These are phyloP conservation scores for Bombus picipes DNA, from an alignment of 1,140 invertebrate species.

Conservation along the genomic window DNA sequence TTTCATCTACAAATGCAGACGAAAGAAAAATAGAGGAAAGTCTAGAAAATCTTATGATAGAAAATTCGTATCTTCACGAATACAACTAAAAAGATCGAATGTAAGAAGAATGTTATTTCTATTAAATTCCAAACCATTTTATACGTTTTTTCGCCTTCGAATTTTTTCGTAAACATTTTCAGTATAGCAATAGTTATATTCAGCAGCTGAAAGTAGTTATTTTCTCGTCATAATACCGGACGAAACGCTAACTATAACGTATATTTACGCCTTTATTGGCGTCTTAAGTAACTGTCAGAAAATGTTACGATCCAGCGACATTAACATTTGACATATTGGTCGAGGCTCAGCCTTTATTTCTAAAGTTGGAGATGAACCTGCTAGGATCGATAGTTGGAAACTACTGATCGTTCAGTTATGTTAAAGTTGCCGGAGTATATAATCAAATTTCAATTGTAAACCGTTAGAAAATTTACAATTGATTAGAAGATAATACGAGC, in stretches of 20 bases:
- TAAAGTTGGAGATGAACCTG: background rate
- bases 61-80: background rate
- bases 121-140: background rate
- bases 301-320: background rate
- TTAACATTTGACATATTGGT: constrained; percentile 1
- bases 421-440: constrained; percentile 10
- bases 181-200: background rate
- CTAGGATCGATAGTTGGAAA: constrained; percentile 14
- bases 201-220: background rate
- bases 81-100: background rate
- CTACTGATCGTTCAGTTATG: constrained; percentile 23
- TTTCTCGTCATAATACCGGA: background rate
- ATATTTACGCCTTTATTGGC: background rate
- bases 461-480: constrained; percentile 23
- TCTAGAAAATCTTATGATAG: background rate
- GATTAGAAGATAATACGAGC: background rate
- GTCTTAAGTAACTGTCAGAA: background rate
- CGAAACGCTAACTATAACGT: background rate
- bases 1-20: background rate
- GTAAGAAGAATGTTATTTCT: background rate
- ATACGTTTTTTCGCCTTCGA: background rate
- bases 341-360: background rate
- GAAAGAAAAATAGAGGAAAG: background rate
- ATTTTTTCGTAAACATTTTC: background rate
- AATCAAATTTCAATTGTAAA: constrained; percentile 29